Evolutionary conservation across 2,888 invertebrate genomes (phyloP), one percentile per base, ranked within the genome.

Genomic region (Chaetogeoica ovagalla): DNA sequence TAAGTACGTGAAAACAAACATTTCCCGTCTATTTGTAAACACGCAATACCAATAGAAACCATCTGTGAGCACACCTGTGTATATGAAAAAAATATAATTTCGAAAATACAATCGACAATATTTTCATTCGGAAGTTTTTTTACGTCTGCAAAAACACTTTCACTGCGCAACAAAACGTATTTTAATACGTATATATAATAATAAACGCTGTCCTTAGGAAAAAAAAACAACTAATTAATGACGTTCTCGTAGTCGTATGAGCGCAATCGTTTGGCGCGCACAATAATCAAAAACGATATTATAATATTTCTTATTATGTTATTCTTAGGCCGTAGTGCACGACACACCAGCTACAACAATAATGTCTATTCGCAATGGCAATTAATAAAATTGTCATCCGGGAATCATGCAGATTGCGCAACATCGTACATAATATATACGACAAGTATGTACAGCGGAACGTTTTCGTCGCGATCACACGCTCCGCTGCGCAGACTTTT

Each of bases 381-480:
- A 63, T 39, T 63, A 43, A 75, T 66, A 79, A 70, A 68, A 77
- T 63, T 57, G 55, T 65, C 57, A 9, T 48, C 43, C 15, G 15
- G 57, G n/a, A 39, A 69, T 59, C 43, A 8, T 48, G 48, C 11
- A 3, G 48, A 30, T 76, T 76, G 43, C 66, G 15, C 57, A 63
- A 63, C 52, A 48, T 48, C 43, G 2, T 9, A 43, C 6, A 7
- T 7, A 43, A 48, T 2, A 48, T 1, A 9, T 11, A 30, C 4
- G 39, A 30, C 30, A 30, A 30, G 30, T 30, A 30, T 30, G 30
- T 30, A 30, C 21, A 1, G 52, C 55, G 30, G 9, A 55, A 8
- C 39, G 23, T 66, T 55, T 69, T 21, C 17, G 13, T 52, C 19
- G 59, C 15, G 21, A 30, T 79, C 79, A 23, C 79, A 70, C 79